Evolutionary conservation across 2,797 vertebrate genomes (phyloP), one percentile per base, ranked within the genome.

Genomic region (Semaprochilodus insignis): DNA sequence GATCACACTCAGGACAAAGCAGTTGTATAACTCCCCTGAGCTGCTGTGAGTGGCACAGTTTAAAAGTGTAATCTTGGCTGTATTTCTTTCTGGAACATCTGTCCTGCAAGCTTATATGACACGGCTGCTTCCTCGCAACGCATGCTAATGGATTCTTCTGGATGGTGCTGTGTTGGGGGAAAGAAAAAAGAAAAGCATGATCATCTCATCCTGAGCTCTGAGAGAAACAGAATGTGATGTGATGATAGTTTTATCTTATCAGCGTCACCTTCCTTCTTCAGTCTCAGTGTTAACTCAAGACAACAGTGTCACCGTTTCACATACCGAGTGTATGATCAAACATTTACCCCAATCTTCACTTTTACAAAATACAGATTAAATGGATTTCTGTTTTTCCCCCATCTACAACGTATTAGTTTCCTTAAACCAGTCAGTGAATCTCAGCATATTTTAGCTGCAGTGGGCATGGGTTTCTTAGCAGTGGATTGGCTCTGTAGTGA

Each of bases 1-100:
- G 40, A 70, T 36, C 40, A 48, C 25, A 27, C 62, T 81, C 40
- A 72, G 63, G 69, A 82, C 69, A 87, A 74, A 65, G 72, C 52
- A 36, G 19, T 19, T 77, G 36, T 63, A 31, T 69, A 76, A 77
- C 40, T 73, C 59, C 48, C 19, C 60, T 70, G 77, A 76, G 66
- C 55, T 57, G 40, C 11, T 67, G 23, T 75, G 19, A 13, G 36
- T 23, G 40, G 36, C 40, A 70, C 21, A 70, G 67, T 70, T 70
- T 70, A 48, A 70, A 70, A 70, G 21, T 70, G 36, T 40, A 67
- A 67, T 67, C 65, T 62, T 21, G 60, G 48, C 17, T 63, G 44
- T 31, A 27, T 75, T 70, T 71, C 55, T 71, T 27, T 19, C 74
- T 34, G 48, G 55, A 48, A 67, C 63, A 83, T 78, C 23, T 57